A percentile compares a stretch with the other conserved stretches of the same genome.
phyloP scores from a whole-genome alignment of 2,888 invertebrate genomes.

The Apeira syringaria region DNA sequence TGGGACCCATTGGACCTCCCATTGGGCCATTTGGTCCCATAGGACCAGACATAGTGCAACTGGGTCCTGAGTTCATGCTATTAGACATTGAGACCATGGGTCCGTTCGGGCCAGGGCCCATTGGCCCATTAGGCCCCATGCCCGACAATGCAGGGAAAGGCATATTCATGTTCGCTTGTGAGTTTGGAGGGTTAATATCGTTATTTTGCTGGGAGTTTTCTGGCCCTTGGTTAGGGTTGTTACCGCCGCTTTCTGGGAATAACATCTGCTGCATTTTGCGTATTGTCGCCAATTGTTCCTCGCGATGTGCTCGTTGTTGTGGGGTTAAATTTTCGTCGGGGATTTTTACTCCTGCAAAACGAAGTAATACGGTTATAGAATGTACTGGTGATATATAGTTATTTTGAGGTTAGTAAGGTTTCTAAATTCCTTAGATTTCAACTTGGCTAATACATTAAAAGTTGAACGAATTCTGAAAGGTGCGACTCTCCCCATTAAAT shows the following conservation, averaged over 20 bases:
- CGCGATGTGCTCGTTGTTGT: constrained; percentile 96
- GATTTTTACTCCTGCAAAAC: constrained; percentile 89
- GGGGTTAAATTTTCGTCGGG: constrained; percentile 98
- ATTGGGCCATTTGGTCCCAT: constrained; percentile 62
- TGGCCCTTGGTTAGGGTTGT: constrained; percentile 56
- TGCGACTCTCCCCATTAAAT: too few relatives aligned
- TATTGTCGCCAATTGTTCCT: constrained; percentile 95
- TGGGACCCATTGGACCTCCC: constrained; percentile 58
- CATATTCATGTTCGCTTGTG: constrained; percentile 69
- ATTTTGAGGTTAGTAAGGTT: too few relatives aligned
- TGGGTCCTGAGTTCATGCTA: constrained; percentile 71
- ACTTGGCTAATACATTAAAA: too few relatives aligned
- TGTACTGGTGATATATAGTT: too few relatives aligned
- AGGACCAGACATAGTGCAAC: constrained; percentile 76
- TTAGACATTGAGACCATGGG: constrained; percentile 77
- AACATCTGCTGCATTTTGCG: constrained; percentile 96
- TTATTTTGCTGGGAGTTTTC: constrained; percentile 54
- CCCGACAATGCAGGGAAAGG: constrained; percentile 70
- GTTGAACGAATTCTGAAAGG: too few relatives aligned
- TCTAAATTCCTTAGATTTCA: too few relatives aligned
- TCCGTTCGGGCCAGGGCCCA: constrained; percentile 71
- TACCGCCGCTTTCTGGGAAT: constrained; percentile 89
- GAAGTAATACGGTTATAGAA: background rate
- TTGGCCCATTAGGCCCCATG: constrained; percentile 69
- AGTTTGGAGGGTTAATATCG: constrained; percentile 70